Evolutionary conservation across 1,140 invertebrate genomes (phyloP), one percentile per base, ranked within the genome.

Genomic region (Bombus huntii): DNA sequence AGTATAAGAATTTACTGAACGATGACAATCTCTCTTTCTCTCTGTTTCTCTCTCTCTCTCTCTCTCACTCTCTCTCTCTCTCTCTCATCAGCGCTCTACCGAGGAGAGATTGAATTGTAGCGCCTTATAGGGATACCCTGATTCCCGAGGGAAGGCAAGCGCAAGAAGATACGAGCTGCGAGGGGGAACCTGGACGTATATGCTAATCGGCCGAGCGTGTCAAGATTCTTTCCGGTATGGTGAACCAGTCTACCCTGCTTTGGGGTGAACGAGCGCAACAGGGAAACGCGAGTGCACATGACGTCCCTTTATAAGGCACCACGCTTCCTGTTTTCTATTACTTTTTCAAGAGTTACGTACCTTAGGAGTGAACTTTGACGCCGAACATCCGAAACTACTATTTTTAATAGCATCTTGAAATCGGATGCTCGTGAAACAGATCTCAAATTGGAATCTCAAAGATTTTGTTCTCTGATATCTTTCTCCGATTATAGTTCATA

Each of bases 161-260:
- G 70, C 73, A 80, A 65, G 73, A 78, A 70, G 62, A 42, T 65
- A 85, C 70, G 75, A 87, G 70, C 72, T 68, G 71, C 83, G 34
- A 80, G 76, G 83, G 87, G 47, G 82, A 74, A 77, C 53, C 62
- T 37, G 39, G 78, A 75, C 84, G 78, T 79, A 81, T 89, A 89
- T 89, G 88, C 88, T 89, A 89, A 89, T 89, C 88, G 84, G 76
- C 53, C 71, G 76, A 78, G 83, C 87, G 88, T 85, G 87, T 89
- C 87, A 87, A 86, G 87, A 87, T 62, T 89, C 87, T 89, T 81
- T 88, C 85, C 79, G 44, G 59, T 68, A 37, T 66, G 28, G 70
- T 71, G 53, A 89, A 66, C 78, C 70, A 76, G 83, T 66, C 80
- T 42, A 81, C 42, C 57, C 75, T 72, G 84, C 62, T 89, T 87